Conservation (phyloP, 2,888 invertebrate genomes). For the Macaria liturata region DNA sequence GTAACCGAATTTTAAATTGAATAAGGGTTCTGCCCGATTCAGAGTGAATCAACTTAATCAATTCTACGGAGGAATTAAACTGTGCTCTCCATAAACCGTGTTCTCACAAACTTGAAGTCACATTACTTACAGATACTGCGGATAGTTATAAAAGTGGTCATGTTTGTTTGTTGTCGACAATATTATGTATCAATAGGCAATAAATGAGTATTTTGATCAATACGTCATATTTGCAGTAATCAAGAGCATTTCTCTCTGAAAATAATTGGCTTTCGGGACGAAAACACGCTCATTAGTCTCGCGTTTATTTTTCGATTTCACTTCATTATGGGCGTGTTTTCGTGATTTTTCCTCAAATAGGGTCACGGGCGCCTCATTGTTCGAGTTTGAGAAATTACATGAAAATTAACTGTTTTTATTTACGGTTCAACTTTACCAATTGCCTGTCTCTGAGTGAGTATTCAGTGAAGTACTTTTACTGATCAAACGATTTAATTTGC, state of each 20-base stretch:
- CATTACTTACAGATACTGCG: too few species aligned
- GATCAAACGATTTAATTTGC: too few species aligned
- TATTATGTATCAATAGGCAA: not conserved
- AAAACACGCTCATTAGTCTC: constrained; percentile 16
- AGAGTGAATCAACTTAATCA: constrained; percentile 37
- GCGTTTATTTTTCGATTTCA: constrained; percentile 15
- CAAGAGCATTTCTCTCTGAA: constrained; percentile 1
- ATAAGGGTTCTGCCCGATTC: constrained; percentile 43
- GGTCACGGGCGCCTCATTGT: constrained; percentile 2
- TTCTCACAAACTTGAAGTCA: too few species aligned
- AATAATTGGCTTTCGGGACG: constrained; percentile 13
- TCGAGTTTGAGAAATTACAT: constrained; percentile 4
- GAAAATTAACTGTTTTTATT: constrained; percentile 3
- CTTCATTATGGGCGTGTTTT: constrained; percentile 17
- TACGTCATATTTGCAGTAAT: constrained; percentile 6
- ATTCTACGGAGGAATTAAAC: constrained; percentile 17
- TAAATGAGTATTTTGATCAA: constrained; percentile 2
- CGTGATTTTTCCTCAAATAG: constrained; percentile 12
- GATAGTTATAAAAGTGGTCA: too few species aligned
- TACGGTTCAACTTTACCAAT: not conserved
- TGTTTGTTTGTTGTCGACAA: too few species aligned
- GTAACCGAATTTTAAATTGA: constrained; percentile 47
- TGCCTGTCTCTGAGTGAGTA: too few species aligned
- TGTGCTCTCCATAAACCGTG: too few species aligned
- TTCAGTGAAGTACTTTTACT: too few species aligned